Evolutionary conservation across 2,797 vertebrate species (phyloP).

Genomic region (Oreonectes daqikongensis): DNA sequence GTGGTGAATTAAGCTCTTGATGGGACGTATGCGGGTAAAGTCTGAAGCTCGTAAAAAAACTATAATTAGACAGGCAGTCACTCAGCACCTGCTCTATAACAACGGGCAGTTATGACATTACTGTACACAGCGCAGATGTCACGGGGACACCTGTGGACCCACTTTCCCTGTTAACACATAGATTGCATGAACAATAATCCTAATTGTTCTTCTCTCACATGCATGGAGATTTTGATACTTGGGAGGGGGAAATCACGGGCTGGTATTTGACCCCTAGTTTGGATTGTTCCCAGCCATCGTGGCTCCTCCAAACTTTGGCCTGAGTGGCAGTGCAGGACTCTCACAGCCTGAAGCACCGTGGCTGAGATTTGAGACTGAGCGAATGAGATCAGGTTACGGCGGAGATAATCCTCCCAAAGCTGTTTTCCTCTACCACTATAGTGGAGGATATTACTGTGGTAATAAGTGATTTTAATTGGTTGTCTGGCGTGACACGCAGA

Average conservation of each 20-base stretch:
- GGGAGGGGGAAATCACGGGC: not conserved
- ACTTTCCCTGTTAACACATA: constrained; percentile 45
- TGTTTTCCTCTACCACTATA: constrained; percentile 77
- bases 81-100: constrained; percentile 41
- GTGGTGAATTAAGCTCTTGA: constrained; percentile 61
- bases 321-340: constrained; percentile 43
- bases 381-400: constrained; percentile 76
- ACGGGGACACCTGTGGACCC: constrained; percentile 43
- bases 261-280: constrained; percentile 50
- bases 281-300: constrained; percentile 28
- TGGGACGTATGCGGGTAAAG: constrained; percentile 53
- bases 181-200: constrained; percentile 10
- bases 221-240: constrained; percentile 3
- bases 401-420: constrained; percentile 77
- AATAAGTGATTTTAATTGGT: constrained; percentile 84
- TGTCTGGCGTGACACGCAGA: constrained; percentile 75
- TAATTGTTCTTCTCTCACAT: constrained; percentile 12
- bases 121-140: constrained; percentile 37
- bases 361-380: constrained; percentile 65
- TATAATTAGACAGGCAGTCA: constrained; percentile 44
- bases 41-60: constrained; percentile 52
- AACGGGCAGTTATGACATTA: constrained; percentile 38
- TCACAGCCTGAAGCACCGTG: constrained; percentile 37
- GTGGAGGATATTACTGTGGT: constrained; percentile 73
- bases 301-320: constrained; percentile 25